A percentile compares a stretch with the other conserved stretches of the same genome.
phyloP scores from a whole-genome alignment of 2,797 vertebrate species.

The Rallus crepitans region DNA sequence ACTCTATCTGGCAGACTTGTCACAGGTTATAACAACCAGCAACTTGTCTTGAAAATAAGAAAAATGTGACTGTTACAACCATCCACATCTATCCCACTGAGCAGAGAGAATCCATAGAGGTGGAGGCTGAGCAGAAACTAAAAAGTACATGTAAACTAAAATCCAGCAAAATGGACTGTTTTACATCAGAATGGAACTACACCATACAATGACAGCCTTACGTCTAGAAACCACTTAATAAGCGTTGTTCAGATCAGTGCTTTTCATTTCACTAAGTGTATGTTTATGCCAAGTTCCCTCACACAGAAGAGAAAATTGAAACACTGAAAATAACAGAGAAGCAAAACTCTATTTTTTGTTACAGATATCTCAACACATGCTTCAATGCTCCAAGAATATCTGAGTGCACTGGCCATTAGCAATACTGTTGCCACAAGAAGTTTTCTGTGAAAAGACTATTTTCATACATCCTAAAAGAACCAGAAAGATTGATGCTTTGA shows the following conservation, averaged over 20 bases:
- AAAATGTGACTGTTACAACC: not conserved
- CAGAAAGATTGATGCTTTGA: constrained; percentile 61
- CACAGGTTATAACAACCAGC: not conserved
- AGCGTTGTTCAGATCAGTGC: not conserved
- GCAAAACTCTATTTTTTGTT: not conserved
- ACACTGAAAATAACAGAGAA: not conserved
- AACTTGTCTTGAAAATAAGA: not conserved
- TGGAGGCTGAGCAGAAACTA: not conserved
- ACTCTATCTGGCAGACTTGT: not conserved
- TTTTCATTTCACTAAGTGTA: not conserved
- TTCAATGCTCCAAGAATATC: not conserved
- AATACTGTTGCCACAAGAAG: not conserved
- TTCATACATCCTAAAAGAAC: constrained; percentile 12
- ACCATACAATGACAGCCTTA: no score
- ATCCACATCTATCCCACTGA: not conserved
- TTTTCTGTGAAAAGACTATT: constrained; percentile 1
- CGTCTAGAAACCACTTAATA: not conserved
- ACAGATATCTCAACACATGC: not conserved
- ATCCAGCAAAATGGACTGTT: not conserved
- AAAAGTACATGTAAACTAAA: not conserved
- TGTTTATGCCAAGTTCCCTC: not conserved
- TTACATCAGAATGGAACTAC: no score
- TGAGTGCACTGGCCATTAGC: not conserved
- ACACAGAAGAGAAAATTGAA: not conserved
- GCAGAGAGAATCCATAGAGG: not conserved